Evolutionary conservation across 2,797 vertebrate species (phyloP), one percentile per base, ranked within the genome.

Genomic region (Microchirus variegatus): DNA sequence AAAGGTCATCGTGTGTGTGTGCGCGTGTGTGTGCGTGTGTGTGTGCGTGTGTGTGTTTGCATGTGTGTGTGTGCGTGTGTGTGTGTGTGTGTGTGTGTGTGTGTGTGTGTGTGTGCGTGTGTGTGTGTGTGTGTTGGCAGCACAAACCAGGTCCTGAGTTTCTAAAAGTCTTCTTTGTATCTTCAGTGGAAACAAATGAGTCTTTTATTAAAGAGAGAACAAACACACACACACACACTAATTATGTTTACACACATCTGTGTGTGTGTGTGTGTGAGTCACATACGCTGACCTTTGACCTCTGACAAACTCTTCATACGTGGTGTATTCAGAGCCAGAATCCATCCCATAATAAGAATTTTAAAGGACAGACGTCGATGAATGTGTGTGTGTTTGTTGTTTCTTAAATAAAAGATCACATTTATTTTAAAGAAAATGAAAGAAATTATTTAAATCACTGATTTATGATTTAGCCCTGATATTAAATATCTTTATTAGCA

Each of bases 121-220:
- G n/a, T 80, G 75, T 85, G 87, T 94, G n/a, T 92, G 91, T 95
- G 95, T 96, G 95, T 96, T 96, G 96, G 95, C 95, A 86, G 91
- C 83, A 88, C 5, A 31, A 93, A 93, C 91, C 91, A 91, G 85
- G 78, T 75, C 82, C 75, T 75, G 84, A 62, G 91, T 94, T 92
- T 94, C 97, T 97, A 96, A 98, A 98, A 95, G 96, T 96, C 90
- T 83, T 92, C 96, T 97, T 98, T 98, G 97, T 98, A 91, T 93
- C 80, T 22, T 83, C 93, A 87, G 92, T 97, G 96, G 96, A 97
- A 96, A 98, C 96, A 97, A 97, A 98, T 96, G 95, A 96, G 90
- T 94, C 90, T 95, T 98, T 98, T 97, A 96, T 97, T 96, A 95
- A 95, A 55, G 70, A 88, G 95, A 94, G 95, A 96, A 96, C 96